A percentile compares a stretch with the other conserved stretches of the same genome.
These are phyloP conservation scores for Xiphias gladius DNA, from an alignment of 2,113 vertebrate genomes.

Conservation along the genomic window DNA sequence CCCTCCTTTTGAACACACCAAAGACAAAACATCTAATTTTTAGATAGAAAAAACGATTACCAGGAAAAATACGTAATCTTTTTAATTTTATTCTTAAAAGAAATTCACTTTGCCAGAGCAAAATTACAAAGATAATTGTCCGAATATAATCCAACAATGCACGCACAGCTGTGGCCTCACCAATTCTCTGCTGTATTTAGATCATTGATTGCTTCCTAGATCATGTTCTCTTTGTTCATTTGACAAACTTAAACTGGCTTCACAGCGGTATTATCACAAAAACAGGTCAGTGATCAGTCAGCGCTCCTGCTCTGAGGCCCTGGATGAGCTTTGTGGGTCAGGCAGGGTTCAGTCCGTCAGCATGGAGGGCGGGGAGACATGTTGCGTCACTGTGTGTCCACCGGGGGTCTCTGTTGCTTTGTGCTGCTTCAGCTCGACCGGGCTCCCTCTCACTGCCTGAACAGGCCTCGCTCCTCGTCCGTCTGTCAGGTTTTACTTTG, in stretches of 20 bases:
- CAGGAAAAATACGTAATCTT: too few relatives aligned
- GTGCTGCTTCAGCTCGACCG: slow-evolving; percentile 20
- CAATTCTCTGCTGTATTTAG: too few relatives aligned
- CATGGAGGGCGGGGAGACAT: slow-evolving; percentile 36
- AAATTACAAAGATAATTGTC: neutral
- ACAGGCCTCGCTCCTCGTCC: neutral
- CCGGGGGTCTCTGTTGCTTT: slow-evolving; percentile 66
- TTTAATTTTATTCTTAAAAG: too few relatives aligned
- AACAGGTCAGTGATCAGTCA: neutral
- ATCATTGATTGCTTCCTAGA: too few relatives aligned
- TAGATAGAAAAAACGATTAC: too few relatives aligned
- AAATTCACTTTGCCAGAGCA: too few relatives aligned
- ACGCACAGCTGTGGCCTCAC: too few relatives aligned
- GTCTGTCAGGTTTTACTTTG: slow-evolving; percentile 56
- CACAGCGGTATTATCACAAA: neutral
- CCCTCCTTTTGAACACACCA: too few relatives aligned
- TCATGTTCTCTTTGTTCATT: neutral
- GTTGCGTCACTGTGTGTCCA: slow-evolving; percentile 59
- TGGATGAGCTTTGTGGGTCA: neutral
- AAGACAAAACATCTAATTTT: too few relatives aligned
- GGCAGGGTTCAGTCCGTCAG: neutral
- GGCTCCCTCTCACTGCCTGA: slow-evolving; percentile 19
- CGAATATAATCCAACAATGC: neutral
- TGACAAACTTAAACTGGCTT: neutral
- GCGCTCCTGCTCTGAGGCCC: slow-evolving; percentile 43